Evolutionary conservation across 2,113 vertebrate genomes (phyloP).

Genomic region (Ictidomys tridecemlineatus): DNA sequence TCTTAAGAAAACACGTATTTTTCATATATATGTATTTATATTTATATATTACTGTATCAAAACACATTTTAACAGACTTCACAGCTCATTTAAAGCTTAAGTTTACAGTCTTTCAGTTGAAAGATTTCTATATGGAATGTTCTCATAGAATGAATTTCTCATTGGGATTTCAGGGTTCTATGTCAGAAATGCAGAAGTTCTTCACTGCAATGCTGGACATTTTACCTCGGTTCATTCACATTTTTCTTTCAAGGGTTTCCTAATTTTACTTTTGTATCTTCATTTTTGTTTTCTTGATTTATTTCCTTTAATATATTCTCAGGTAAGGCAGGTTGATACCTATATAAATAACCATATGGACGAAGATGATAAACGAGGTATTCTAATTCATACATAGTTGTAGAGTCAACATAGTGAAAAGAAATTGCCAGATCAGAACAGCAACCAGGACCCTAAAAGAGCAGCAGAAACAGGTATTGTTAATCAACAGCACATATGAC

Average conservation of each 20-base stretch:
- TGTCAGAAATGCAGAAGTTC: constrained; percentile 58
- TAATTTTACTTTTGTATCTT: constrained; percentile 83
- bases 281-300: constrained; percentile 79
- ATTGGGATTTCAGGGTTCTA: constrained; percentile 68
- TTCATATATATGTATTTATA: constrained; percentile 24
- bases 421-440: constrained; percentile 94
- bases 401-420: constrained; percentile 93
- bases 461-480: background rate
- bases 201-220: constrained; percentile 67
- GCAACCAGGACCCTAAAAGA: constrained; percentile 93
- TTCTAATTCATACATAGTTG: constrained; percentile 92
- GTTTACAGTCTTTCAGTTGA: constrained; percentile 67
- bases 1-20: constrained; percentile 71
- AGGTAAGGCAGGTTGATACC: constrained; percentile 88
- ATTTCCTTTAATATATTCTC: constrained; percentile 80
- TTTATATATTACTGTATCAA: constrained; percentile 78
- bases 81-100: constrained; percentile 80
- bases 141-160: constrained; percentile 60
- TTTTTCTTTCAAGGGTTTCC: constrained; percentile 78
- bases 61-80: constrained; percentile 77
- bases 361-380: constrained; percentile 94
- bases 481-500: constrained; percentile 33
- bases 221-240: constrained; percentile 43
- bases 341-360: constrained; percentile 93
- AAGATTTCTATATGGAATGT: constrained; percentile 66